Conservation (phyloP, 35 echinoderm and acorn worm genomes). For the Diadema setosum region DNA sequence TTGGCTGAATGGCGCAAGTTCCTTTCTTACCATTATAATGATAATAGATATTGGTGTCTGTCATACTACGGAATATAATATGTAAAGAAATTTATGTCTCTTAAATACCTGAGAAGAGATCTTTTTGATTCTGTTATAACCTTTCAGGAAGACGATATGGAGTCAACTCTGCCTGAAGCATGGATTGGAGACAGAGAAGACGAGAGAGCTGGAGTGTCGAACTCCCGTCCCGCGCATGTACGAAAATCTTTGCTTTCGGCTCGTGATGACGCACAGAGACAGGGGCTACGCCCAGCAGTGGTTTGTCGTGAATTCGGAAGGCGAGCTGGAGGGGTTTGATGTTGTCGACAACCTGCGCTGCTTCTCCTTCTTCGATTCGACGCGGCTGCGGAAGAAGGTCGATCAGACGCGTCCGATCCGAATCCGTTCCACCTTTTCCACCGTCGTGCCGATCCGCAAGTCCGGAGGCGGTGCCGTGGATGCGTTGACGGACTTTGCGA, state of each 20-base stretch:
- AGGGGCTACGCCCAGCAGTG: background rate
- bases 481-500: background rate
- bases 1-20: no score
- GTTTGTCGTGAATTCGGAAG: background rate
- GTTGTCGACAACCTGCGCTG: background rate
- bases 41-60: background rate
- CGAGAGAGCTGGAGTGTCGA: background rate
- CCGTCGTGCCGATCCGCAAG: background rate
- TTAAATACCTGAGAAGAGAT: background rate
- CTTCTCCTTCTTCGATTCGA: background rate
- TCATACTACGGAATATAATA: background rate
- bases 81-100: background rate
- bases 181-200: background rate
- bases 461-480: background rate
- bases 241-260: constrained; percentile 1
- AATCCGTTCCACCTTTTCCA: background rate
- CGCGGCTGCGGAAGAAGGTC: background rate
- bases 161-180: background rate
- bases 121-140: background rate
- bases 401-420: background rate
- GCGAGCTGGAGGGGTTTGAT: background rate
- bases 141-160: background rate
- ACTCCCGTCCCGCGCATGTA: background rate
- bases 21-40: no score
- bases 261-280: background rate